Base-by-base conservation (phyloP, 2,888 invertebrate species). In the Plebejus melissa region DNA sequence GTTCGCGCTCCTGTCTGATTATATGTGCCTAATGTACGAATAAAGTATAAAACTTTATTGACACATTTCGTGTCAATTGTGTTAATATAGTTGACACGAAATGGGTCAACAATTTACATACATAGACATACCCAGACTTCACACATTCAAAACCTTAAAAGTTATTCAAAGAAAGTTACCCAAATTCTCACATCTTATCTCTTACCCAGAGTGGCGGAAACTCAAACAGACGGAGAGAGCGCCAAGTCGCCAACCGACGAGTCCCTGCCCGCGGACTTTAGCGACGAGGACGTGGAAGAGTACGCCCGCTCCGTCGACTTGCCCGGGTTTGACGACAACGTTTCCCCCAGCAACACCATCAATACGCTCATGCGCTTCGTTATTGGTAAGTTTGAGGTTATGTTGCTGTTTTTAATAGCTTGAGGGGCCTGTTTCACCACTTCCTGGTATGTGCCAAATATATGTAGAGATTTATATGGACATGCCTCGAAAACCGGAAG, bases 321-420 rank as follows among this genome's bases (percentile, higher is more conserved):
- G 60, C 97, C 97, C 1, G 96, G 97, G 1, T 96, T 97, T 79
- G 97, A 97, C 80, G 97, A 97, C 83, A 97, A 97, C 84, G 95
- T 97, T 50, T 97, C 97, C 0, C 96, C 96, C 0, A 95, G 95
- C 83, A 97, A 97, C 87, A 95, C 94, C 74, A 96, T 97, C 76
- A 95, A 95, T 74, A 94, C 96, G 58, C 90, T 97, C 76, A 89
- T 96, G 74, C 91, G 97, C 82, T 95, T 97, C 79, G 94, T 96
- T 38, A 91, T 97, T 22, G 96, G 96, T 89, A 74, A 86, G 90
- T 65, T 60, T 54, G 11, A 54, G 54, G 54, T 54, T 54, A 54
- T 54, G 54, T 54, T 54, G 54, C 54, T 54, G 4, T 13, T 54
- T 46, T 46, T 46, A 3, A 46, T 46, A 9, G 9, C 9, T 46